Evolutionary conservation across 2,113 vertebrate species (phyloP), one percentile per base, ranked within the genome.

Genomic region (Rhineura floridana): DNA sequence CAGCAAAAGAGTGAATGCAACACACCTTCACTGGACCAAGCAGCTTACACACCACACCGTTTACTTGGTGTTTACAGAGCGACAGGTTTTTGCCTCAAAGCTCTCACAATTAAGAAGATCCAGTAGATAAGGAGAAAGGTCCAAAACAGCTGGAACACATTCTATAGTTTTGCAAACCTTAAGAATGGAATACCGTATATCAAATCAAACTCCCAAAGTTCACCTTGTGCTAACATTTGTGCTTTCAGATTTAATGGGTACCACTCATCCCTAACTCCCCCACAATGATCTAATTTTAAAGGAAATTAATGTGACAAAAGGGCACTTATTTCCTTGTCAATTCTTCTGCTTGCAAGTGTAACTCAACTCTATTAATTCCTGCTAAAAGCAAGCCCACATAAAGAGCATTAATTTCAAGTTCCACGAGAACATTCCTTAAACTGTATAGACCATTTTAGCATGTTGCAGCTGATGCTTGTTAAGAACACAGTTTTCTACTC

Each of bases 181-280:
- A 17, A 69, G 30, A 69, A 7, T 19, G 36, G 82, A 70, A 2
- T 3, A 1, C 59, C 1, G 2, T 50, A 55, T 21, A 77, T 81
- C 84, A 50, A 73, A 46, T 0, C 0, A 6, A 21, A 2, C 0
- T 0, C 0, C 39, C 0, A 69, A n/a, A 0, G 0, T 81, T 83
- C 91, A 70, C 76, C 90, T 4, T 4, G 76, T 0, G 44, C 13
- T 6, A 17, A 11, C 1, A 4, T 17, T 55, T 84, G 28, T 76
- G 30, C 87, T 59, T 76, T 6, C 67, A 33, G 21, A 46, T 70
- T 28, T 36, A 59, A 78, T 0, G 23, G 23, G 0, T 3, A 2
- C 17, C 77, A 28, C 62, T 50, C 44, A 9, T 73, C n/a, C 91
- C 75, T 70, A 1, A 28, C 70, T 82, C 67, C 59, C 36, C 21